phyloP scores from a whole-genome alignment of 2,797 vertebrate genomes.

The Zenarchopterus dispar region DNA sequence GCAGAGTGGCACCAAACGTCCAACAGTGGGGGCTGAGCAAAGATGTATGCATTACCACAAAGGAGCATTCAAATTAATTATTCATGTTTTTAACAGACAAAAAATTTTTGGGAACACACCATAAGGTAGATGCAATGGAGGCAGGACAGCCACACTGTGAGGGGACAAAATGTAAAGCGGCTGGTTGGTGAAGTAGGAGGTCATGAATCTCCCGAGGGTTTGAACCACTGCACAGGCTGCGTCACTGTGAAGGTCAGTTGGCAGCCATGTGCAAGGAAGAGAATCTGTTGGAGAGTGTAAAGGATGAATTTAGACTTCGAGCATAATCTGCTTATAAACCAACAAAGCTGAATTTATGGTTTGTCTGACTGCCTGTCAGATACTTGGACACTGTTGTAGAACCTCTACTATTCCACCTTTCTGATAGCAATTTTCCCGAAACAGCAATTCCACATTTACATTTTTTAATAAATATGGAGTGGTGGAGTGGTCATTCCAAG shows the following conservation, averaged over 20 bases:
- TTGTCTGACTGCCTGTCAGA: not conserved
- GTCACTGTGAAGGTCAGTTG: slow-evolving; percentile 75
- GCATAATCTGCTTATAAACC: not conserved
- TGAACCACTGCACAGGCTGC: slow-evolving; percentile 85
- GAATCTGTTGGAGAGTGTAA: slow-evolving; percentile 54
- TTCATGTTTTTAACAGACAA: not conserved
- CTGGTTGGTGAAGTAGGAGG: slow-evolving; percentile 92
- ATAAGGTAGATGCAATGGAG: slow-evolving; percentile 85
- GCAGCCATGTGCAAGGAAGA: slow-evolving; percentile 61
- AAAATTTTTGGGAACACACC: slow-evolving; percentile 74
- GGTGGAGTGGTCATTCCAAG: too few relatives aligned
- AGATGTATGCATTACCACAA: slow-evolving; percentile 1
- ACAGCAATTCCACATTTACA: not conserved
- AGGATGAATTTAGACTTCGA: not conserved
- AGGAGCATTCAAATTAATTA: not conserved
- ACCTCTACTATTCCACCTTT: not conserved
- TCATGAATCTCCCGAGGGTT: slow-evolving; percentile 94
- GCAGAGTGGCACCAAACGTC: slow-evolving; percentile 84
- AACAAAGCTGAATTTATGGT: slow-evolving; percentile 2
- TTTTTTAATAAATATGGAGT: not conserved
- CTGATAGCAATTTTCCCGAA: not conserved
- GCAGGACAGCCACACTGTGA: slow-evolving; percentile 87
- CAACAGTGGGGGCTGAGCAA: slow-evolving; percentile 52
- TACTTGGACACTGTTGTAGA: not conserved
- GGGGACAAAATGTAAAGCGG: slow-evolving; percentile 88